Base-by-base conservation (phyloP, 2,113 vertebrate genomes). In the Xenopus borealis region DNA sequence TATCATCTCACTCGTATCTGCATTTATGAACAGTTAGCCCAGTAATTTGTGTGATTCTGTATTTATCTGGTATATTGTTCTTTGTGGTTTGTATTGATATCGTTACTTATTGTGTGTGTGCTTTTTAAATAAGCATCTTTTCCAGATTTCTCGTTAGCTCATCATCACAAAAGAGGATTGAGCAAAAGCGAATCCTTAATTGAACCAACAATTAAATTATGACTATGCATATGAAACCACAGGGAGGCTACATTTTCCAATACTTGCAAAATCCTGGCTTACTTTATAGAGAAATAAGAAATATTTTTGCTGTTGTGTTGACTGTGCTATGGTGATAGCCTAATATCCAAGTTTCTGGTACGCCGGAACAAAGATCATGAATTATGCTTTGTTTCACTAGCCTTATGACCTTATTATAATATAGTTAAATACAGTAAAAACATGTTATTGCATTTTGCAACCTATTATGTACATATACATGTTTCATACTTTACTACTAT, bases 81-180 rank as follows among this genome's bases (percentile, higher is more conserved):
- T 62, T 62, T 72, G 59, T 33, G 12, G 27, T 11, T n/a, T 50
- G 58, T 72, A 62, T 20, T 40, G 45, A 50, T 47, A 33, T 18
- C 18, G 59, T 62, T 20, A 71, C 44, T 62, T n/a, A 58, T 62
- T 40, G 69, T 45, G 14, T 63, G 12, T 72, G n/a, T 47, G 62
- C 27, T 13, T 63, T 72, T 20, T 72, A 23, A 55, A n/a, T 18
- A 16, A 47, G 23, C 27, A 9, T 44, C 23, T 33, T 27, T 71
- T 46, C 33, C 55, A 61, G 46, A 61, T 46, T 59, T 71, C 69
- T 30, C 47, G 40, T 40, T 64, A 72, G 11, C 61, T 72, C 63
- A 72, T 50, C 61, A 72, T 72, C 52, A 64, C 71, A 72, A 53
- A n/a, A 23, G n/a, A 27, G 71, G 40, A 72, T 72, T 63, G 10